These are phyloP conservation scores for Pipa parva DNA, from an alignment of 2,113 vertebrate species.

Conservation along the genomic window DNA sequence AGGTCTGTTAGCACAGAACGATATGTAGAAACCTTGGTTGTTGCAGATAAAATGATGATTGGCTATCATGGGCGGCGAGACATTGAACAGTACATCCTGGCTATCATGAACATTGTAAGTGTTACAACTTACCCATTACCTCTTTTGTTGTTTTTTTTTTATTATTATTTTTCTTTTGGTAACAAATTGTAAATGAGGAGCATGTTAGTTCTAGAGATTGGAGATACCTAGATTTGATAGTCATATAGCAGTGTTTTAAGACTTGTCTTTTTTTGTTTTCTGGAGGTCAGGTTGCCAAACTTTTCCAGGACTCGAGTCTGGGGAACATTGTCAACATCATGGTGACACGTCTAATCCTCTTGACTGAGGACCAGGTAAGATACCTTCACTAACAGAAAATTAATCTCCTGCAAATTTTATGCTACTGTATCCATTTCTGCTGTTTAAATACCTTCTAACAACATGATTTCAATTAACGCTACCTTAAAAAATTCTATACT, in stretches of 20 bases:
- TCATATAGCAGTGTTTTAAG: slow-evolving; percentile 74
- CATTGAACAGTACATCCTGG: slow-evolving; percentile 96
- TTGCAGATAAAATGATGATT: slow-evolving; percentile 98
- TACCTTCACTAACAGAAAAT: not conserved
- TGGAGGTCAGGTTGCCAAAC: slow-evolving; percentile 99
- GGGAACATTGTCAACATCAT: slow-evolving; percentile 95
- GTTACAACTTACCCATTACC: slow-evolving; percentile 43
- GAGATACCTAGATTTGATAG: too few relatives aligned
- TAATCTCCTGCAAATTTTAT: not conserved
- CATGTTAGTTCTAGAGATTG: not conserved
- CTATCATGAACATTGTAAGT: slow-evolving; percentile 99
- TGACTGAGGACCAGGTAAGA: slow-evolving; percentile 93
- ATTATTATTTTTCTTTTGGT: too few relatives aligned
- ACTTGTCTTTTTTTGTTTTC: slow-evolving; percentile 98
- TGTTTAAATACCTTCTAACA: too few relatives aligned
- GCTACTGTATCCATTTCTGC: not conserved
- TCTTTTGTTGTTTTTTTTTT: not conserved
- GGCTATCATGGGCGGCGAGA: slow-evolving; percentile 93
- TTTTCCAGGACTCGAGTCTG: slow-evolving; percentile 99
- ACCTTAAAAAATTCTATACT: too few relatives aligned
- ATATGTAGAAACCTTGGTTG: slow-evolving; percentile 95
- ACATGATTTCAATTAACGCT: too few relatives aligned
- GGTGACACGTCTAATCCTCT: slow-evolving; percentile 90
- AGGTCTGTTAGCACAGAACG: slow-evolving; percentile 90
- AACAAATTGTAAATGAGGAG: too few relatives aligned